These are phyloP conservation scores for Thecophora atra DNA, from an alignment of 2,888 invertebrate genomes.

Conservation along the genomic window DNA sequence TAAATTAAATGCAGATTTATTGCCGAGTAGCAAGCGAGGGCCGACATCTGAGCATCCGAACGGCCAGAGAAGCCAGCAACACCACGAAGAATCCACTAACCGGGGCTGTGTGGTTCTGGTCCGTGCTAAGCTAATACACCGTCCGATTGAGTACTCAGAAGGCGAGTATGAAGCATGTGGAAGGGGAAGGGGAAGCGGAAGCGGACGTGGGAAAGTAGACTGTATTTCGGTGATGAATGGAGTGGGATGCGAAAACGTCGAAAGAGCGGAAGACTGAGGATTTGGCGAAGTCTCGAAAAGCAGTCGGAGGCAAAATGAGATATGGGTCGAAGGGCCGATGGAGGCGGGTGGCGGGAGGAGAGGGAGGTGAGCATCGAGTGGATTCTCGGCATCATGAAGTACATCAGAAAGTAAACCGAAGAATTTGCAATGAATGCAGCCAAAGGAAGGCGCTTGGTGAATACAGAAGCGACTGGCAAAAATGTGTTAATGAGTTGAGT, in stretches of 20 bases:
- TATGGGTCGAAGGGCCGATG: not conserved
- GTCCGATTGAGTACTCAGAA: constrained; percentile 2
- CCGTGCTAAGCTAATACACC: constrained; percentile 15
- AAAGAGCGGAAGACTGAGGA: not conserved
- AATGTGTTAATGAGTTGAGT: not conserved
- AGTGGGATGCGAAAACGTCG: not conserved
- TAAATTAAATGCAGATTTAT: constrained; percentile 29
- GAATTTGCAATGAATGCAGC: constrained; percentile 15
- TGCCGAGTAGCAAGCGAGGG: not conserved
- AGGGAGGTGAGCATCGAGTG: not conserved
- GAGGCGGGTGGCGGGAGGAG: not conserved
- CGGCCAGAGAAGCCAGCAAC: not conserved
- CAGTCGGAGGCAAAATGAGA: not conserved
- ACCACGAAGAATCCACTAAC: not conserved
- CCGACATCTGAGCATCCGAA: not conserved
- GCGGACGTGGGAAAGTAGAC: no score
- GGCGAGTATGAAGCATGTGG: no score
- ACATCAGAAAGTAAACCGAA: not conserved
- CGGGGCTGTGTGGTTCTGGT: constrained; percentile 4
- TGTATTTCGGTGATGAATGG: not conserved
- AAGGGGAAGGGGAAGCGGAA: no score
- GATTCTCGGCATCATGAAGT: not conserved
- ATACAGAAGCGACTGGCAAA: not conserved
- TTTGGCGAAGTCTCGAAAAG: not conserved
- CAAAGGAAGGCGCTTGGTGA: not conserved